phyloP scores from a whole-genome alignment of 2,113 vertebrate species.

The Pontoporia blainvillei region DNA sequence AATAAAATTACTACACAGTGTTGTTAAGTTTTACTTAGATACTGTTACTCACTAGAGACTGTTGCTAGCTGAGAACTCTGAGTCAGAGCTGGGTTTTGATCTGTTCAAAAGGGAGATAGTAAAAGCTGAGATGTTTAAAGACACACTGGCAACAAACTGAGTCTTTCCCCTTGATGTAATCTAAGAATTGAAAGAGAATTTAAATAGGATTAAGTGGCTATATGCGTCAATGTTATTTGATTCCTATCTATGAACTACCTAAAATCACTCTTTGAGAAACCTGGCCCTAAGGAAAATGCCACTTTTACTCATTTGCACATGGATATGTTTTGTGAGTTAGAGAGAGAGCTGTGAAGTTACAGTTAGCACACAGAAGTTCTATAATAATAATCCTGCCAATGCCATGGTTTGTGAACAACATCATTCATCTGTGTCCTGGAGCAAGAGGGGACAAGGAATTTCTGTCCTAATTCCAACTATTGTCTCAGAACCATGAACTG shows the following conservation, averaged over 20 bases:
- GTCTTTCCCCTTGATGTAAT: background rate
- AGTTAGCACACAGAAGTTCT: background rate
- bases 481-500: conserved; percentile 9
- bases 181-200: conserved; percentile 40
- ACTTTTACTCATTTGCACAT: background rate
- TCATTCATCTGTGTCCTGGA: background rate
- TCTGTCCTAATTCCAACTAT: background rate
- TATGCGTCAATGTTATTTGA: background rate
- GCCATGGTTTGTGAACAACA: background rate
- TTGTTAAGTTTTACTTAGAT: background rate
- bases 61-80: background rate
- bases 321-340: background rate
- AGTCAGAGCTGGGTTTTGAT: background rate
- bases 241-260: background rate
- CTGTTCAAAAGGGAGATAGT: background rate
- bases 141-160: conserved; percentile 4
- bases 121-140: background rate
- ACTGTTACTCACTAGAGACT: background rate
- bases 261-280: background rate
- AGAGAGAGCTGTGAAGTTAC: background rate
- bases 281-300: background rate
- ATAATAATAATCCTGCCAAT: background rate
- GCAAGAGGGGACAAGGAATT: background rate
- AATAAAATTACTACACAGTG: background rate
- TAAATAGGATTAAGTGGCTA: conserved; percentile 39